A percentile compares a stretch with the other conserved stretches of the same genome.
Conservation (phyloP, 2,888 invertebrate genomes). For the Acronicta alni region DNA sequence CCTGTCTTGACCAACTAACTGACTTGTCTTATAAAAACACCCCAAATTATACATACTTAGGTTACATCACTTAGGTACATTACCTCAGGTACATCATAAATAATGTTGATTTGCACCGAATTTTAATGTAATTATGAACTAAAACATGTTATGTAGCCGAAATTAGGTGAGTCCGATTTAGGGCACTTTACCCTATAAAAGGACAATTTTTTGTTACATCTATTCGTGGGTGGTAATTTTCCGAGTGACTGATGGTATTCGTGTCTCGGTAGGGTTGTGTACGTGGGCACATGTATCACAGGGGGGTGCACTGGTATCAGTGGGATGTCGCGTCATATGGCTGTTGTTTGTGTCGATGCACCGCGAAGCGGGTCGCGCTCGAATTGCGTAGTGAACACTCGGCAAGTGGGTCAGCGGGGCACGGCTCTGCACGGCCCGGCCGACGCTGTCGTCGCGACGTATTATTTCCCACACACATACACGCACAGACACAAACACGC, state of each 20-base stretch:
- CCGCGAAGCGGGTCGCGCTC: conserved; percentile 80
- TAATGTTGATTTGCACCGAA: too few relatives aligned
- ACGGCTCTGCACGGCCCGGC: conserved; percentile 73
- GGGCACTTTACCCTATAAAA: too few relatives aligned
- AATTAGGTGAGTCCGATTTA: too few relatives aligned
- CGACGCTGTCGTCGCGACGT: conserved; percentile 63
- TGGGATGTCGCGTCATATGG: conserved; percentile 50
- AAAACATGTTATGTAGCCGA: too few relatives aligned
- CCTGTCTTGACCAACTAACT: too few relatives aligned
- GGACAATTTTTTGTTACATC: conserved; percentile 7
- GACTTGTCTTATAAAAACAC: too few relatives aligned
- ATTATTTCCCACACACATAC: conserved; percentile 52
- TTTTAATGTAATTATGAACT: too few relatives aligned
- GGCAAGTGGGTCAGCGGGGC: conserved; percentile 87
- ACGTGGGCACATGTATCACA: conserved; percentile 33
- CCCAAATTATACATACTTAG: too few relatives aligned
- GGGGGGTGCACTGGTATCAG: conserved; percentile 39
- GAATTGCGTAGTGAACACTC: conserved; percentile 85
- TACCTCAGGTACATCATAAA: too few relatives aligned
- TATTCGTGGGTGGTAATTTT: conserved; percentile 42
- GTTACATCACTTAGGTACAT: too few relatives aligned
- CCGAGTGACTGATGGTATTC: conserved; percentile 26
- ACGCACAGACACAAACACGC: conserved; percentile 36
- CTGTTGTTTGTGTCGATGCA: conserved; percentile 57
- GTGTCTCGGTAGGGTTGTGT: conserved; percentile 23